Evolutionary conservation across 2,113 vertebrate genomes (phyloP).

Genomic region (Catharus bicknelli): DNA sequence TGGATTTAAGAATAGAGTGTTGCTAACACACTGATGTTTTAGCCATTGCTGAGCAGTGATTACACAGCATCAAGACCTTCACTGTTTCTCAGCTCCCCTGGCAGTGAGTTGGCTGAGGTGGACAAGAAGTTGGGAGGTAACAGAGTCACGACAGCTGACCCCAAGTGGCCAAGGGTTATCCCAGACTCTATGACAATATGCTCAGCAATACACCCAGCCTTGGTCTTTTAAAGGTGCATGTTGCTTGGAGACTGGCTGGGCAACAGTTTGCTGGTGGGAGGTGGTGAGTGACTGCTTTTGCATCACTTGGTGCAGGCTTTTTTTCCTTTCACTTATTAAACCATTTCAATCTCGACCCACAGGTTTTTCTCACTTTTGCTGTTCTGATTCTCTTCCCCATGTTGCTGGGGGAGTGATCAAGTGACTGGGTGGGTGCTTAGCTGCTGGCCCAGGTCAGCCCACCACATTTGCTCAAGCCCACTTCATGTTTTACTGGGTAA

Average conservation of each 20-base stretch:
- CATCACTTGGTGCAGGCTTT: neutral
- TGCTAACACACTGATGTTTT: neutral
- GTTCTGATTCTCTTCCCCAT: neutral
- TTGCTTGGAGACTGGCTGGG: conserved; percentile 36
- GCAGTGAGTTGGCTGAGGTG: neutral
- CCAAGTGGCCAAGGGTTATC: neutral
- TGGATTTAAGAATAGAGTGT: neutral
- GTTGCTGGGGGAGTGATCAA: neutral
- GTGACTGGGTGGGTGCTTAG: neutral
- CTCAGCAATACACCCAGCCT: neutral
- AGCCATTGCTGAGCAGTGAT: neutral
- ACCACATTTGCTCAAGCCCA: neutral
- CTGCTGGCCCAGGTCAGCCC: neutral
- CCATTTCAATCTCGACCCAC: neutral
- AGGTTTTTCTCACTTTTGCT: conserved; percentile 15
- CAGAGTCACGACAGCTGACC: neutral
- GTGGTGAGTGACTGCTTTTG: conserved; percentile 13
- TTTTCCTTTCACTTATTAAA: neutral
- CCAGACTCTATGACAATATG: neutral
- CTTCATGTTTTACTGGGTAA: neutral
- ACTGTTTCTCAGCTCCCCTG: neutral
- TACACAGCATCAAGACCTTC: neutral
- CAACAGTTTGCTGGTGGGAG: conserved; percentile 38
- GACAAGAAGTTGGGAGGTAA: neutral
- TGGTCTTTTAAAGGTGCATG: neutral